A percentile compares a stretch with the other conserved stretches of the same genome.
These are phyloP conservation scores for Pedionomus torquatus DNA, from an alignment of 2,113 vertebrate species.

Conservation along the genomic window DNA sequence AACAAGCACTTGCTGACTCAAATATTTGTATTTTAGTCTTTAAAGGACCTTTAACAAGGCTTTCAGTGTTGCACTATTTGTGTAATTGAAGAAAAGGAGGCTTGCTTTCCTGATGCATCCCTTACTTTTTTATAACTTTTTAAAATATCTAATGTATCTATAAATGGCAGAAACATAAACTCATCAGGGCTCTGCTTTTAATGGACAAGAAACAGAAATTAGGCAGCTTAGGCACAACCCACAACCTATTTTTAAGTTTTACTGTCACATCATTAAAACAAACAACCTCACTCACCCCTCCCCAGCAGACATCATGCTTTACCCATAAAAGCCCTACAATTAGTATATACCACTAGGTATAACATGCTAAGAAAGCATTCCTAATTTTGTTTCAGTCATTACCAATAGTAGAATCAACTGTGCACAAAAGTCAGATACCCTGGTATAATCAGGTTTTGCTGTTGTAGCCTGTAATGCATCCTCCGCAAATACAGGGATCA, in stretches of 20 bases:
- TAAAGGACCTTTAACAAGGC: not conserved
- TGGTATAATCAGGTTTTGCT: not conserved
- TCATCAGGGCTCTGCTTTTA: not conserved
- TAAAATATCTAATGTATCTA: not conserved
- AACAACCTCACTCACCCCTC: not conserved
- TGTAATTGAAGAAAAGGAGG: not conserved
- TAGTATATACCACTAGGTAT: not conserved
- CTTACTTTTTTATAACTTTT: not conserved
- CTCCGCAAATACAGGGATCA: not conserved
- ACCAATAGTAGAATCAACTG: not conserved
- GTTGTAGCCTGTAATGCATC: not conserved
- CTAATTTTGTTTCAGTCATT: not conserved
- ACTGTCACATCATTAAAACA: not conserved
- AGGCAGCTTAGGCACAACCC: not conserved
- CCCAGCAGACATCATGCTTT: not conserved
- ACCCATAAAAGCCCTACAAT: not conserved
- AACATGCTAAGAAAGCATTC: not conserved
- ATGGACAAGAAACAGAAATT: not conserved
- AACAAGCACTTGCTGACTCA: not conserved
- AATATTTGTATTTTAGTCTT: not conserved
- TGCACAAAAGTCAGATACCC: not conserved
- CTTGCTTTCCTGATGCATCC: not conserved
- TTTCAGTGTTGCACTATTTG: not conserved
- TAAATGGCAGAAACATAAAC: not conserved
- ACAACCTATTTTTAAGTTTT: not conserved